Base-by-base conservation (phyloP, 2,113 vertebrate genomes). In the Alligator sinensis region DNA sequence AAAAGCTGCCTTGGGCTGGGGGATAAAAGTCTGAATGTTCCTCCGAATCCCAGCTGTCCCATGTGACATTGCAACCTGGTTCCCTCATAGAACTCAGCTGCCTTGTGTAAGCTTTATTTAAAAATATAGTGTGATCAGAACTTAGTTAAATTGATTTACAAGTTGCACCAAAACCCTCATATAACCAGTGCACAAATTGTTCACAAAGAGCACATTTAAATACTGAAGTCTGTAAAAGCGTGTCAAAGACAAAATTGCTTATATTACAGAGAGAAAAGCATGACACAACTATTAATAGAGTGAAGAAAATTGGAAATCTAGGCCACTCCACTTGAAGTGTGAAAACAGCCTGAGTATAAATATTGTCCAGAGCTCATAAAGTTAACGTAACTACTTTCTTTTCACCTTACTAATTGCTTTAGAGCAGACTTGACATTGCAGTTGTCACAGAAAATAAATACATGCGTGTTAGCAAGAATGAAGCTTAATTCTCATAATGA, bases 381-480 rank as follows among this genome's bases (percentile, higher is more conserved):
- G 77, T 57, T 75, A 90, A 25, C 22, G 7, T 70, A 57, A 81
- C 57, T 85, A 59, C 54, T 87, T 87, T 87, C 79, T 77, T 91
- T 89, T 85, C 86, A 28, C 80, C 78, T 93, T 11, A 27, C 75
- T 93, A 93, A 95, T 92, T 95, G 82, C 70, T 86, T 77, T 59
- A 87, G 81, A 88, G 77, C 8, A 92, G 24, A n/a, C 62, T 89
- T 87, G 87, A 77, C 75, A 61, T 78, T 91, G 12, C n/a, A 68
- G 60, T 34, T 85, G 63, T 61, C 74, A 16, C 38, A 92, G 89
- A 64, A 93, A 92, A 18, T 55, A 87, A 90, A 94, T 68, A 22
- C 0, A 1, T 80, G 30, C 28, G 74, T 84, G 30, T 89, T 92
- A 80, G 62, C 66, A 63, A 90, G 77, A 92, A 88, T 0, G 1